Evolutionary conservation across 2,888 invertebrate species (phyloP).

Genomic region (Chymomyza procnemis): DNA sequence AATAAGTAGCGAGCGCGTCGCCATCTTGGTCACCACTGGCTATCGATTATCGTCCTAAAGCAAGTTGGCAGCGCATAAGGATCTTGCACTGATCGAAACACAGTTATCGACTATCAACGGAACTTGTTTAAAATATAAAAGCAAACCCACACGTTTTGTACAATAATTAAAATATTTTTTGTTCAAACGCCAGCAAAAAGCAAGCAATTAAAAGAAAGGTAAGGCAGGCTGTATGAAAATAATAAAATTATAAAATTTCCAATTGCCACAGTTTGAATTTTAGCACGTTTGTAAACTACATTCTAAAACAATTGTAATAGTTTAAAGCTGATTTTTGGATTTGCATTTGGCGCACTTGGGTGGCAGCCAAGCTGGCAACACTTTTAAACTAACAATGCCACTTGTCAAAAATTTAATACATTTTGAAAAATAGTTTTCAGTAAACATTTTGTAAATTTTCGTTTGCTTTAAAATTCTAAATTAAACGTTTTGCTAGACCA

Average conservation of each 20-base stretch:
- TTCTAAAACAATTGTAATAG: no score
- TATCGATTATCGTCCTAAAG: background rate
- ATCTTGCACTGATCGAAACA: background rate
- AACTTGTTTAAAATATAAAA: background rate
- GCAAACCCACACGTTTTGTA: background rate
- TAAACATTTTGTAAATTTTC: background rate
- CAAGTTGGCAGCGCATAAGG: background rate
- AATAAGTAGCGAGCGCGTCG: conserved; percentile 69
- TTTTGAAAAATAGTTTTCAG: background rate
- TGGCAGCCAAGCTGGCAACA: background rate
- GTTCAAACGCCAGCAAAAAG: no score
- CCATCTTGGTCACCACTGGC: conserved; percentile 57
- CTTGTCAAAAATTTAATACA: background rate
- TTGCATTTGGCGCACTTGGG: background rate
- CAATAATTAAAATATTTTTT: background rate
- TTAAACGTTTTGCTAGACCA: background rate
- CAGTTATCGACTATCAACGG: background rate
- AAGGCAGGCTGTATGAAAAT: no score
- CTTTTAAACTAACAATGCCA: background rate
- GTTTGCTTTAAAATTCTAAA: background rate
- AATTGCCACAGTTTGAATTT: no score
- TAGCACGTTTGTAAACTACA: no score
- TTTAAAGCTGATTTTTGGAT: no score
- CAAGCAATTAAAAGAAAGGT: no score
- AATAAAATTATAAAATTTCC: no score